Base-by-base conservation (phyloP, 2,888 invertebrate genomes). In the Timema cristinae region DNA sequence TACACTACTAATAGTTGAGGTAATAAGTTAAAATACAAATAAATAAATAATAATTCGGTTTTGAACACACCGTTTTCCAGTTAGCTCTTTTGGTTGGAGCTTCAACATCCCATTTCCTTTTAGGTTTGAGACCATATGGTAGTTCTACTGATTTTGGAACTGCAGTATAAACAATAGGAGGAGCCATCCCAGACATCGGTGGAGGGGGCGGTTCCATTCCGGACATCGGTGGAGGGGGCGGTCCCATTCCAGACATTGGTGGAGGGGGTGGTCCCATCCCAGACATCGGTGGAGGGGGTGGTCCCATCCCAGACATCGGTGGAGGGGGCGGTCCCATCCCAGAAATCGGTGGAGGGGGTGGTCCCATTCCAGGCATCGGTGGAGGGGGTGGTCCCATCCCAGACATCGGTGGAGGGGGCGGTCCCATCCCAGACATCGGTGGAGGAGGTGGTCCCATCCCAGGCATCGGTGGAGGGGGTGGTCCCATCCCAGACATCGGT, bases 21-120 rank as follows among this genome's bases (percentile, higher is more conserved):
- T 32, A 32, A 4, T 32, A 32, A 32, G 1, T 32, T 32, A 32
- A 32, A 32, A 32, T 32, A 2, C 1, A 32, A 32, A 32, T 32
- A 32, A 32, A 32, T 32, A 32, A 32, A 32, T 32, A 32, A 32
- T 1, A 32, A 32, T 32, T 32, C 32, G 4, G 32, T 32, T 32
- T 1, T 32, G 32, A 32, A 80, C 82, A 82, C 78, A 90, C 90
- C 79, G 94, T 91, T 82, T 96, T 97, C 98, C 98, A 98, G 79
- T 98, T 98, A 73, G 96, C 94, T 75, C 96, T 87, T 80, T 98
- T 97, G 78, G 97, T 86, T 0, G 95, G 95, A 0, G 92, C 93
- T 68, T 91, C 92, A 0, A 93, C 88, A 71, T 94, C 91, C 89
- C 93, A 98, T 79, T 95, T 95, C 82, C 91, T 94, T 80, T 98